These are phyloP conservation scores for Falco naumanni DNA, from an alignment of 2,797 vertebrate genomes.

Conservation along the genomic window DNA sequence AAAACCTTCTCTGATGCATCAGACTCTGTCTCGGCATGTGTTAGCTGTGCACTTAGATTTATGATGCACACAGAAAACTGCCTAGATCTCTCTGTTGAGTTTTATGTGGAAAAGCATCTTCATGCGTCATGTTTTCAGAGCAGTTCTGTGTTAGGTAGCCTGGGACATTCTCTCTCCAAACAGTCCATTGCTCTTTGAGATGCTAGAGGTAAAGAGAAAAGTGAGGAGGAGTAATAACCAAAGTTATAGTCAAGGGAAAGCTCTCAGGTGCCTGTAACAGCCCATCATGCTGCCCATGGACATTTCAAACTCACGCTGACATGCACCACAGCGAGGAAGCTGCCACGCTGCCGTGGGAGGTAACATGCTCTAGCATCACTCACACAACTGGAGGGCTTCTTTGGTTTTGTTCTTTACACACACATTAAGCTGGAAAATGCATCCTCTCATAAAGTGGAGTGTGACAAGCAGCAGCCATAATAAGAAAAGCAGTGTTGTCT, in stretches of 20 bases:
- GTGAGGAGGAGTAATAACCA: not conserved
- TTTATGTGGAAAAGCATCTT: not conserved
- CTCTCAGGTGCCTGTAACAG: not conserved
- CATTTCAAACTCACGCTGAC: not conserved
- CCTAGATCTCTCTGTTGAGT: not conserved
- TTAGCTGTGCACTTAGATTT: not conserved
- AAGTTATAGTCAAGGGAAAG: not conserved
- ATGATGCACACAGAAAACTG: not conserved
- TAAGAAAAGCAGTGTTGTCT: not conserved
- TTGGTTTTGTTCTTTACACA: not conserved
- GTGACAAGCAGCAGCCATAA: not conserved
- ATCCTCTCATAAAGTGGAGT: not conserved
- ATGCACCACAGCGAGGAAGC: not conserved
- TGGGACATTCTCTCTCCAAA: not conserved
- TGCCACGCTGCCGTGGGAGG: not conserved
- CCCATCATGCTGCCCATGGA: not conserved
- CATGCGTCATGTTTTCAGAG: not conserved
- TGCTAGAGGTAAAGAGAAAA: not conserved
- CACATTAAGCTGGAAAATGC: not conserved
- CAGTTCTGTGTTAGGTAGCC: not conserved
- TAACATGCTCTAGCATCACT: not conserved
- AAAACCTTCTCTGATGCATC: not conserved
- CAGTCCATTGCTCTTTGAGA: not conserved
- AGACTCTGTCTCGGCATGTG: not conserved
- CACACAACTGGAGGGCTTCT: not conserved